Conservation (phyloP, 2,888 invertebrate species). For the Pilophorus perplexus region DNA sequence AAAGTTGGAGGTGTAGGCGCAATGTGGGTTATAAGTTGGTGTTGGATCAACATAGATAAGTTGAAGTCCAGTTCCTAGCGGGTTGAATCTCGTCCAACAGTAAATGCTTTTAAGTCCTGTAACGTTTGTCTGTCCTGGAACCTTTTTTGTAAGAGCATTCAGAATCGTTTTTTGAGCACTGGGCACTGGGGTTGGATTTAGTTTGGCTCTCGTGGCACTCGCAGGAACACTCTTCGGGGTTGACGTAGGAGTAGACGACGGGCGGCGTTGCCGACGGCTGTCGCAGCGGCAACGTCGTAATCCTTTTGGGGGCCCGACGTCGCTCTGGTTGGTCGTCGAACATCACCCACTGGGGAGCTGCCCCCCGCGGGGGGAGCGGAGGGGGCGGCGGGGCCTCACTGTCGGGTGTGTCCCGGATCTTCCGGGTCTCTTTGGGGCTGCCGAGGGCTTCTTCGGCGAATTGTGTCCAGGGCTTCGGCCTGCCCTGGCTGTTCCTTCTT, state of each 20-base stretch:
- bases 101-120: constrained; percentile 40
- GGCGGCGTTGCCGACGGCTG: constrained; percentile 50
- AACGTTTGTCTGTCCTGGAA: constrained; percentile 43
- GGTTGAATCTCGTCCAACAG: not conserved
- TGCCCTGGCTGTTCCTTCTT: constrained; percentile 43
- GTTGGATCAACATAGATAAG: no score
- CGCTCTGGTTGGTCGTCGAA: constrained; percentile 83
- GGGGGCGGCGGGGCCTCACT: constrained; percentile 36
- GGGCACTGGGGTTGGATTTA: constrained; percentile 26
- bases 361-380: constrained; percentile 48
- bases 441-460: constrained; percentile 44
- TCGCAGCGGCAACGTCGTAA: constrained; percentile 68
- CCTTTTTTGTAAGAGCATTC: constrained; percentile 42
- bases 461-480: constrained; percentile 44
- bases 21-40: no score
- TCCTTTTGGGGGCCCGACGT: constrained; percentile 75
- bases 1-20: no score
- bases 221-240: constrained; percentile 83
- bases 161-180: constrained; percentile 40
- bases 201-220: constrained; percentile 69
- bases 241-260: constrained; percentile 73
- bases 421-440: constrained; percentile 38
- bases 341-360: constrained; percentile 71
- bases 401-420: not conserved
- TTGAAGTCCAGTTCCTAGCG: not conserved